Evolutionary conservation across 2,797 vertebrate genomes (phyloP).

Genomic region (Balearica regulorum): DNA sequence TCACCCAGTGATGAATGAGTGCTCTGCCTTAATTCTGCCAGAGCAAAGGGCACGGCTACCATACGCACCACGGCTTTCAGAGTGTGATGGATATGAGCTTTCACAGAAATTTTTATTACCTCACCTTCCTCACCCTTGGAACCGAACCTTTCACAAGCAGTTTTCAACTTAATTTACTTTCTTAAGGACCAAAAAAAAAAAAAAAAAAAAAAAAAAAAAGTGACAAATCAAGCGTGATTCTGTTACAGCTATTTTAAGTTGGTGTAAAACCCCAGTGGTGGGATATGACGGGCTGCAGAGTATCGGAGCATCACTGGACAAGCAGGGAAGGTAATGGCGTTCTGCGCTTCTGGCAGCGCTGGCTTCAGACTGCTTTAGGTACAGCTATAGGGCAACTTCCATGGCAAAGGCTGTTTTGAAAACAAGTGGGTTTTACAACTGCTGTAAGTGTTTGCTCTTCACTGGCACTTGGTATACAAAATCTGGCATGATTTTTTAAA

Average conservation of each 20-base stretch:
- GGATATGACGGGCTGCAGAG: neutral
- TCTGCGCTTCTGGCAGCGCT: neutral
- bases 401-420: neutral
- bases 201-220: neutral
- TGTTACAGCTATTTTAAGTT: neutral
- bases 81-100: neutral
- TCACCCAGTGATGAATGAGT: neutral
- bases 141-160: neutral
- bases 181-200: neutral
- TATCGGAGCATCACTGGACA: neutral
- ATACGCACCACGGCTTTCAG: neutral
- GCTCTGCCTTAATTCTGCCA: neutral
- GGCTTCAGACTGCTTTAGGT: neutral
- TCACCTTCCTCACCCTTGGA: neutral
- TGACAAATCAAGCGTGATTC: neutral
- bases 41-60: slow-evolving; percentile 10
- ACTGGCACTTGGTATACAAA: neutral
- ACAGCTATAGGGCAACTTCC: neutral
- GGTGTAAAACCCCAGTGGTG: neutral
- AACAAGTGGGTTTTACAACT: neutral
- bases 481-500: neutral
- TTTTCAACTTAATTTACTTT: slow-evolving; percentile 11
- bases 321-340: neutral
- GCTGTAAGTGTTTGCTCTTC: neutral
- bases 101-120: slow-evolving; percentile 23